Conservation (phyloP, 2,888 invertebrate species). For the Synergus itoensis region DNA sequence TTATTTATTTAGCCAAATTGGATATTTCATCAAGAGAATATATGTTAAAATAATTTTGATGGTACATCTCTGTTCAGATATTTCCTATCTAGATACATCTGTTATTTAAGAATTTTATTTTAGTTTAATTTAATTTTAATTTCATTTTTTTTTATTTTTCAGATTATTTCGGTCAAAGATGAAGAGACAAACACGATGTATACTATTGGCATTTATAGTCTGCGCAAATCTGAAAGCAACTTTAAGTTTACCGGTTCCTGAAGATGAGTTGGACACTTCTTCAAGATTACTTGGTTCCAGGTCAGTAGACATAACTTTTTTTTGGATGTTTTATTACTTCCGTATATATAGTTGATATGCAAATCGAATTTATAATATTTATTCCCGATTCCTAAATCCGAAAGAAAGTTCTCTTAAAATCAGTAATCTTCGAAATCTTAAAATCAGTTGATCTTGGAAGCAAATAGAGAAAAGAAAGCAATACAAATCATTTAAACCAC, state of each 20-base stretch:
- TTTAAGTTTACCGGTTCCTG: constrained; percentile 60
- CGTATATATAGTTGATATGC: background rate
- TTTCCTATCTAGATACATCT: background rate
- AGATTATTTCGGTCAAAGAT: constrained; percentile 56
- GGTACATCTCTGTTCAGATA: background rate
- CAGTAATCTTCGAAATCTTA: background rate
- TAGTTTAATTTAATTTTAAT: no score
- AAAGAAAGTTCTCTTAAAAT: background rate
- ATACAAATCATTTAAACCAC: background rate
- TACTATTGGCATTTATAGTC: constrained; percentile 60
- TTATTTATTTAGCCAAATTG: background rate
- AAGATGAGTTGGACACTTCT: constrained; percentile 68
- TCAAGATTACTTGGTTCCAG: constrained; percentile 74
- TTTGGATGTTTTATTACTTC: constrained; percentile 12
- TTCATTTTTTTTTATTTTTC: constrained; percentile 42
- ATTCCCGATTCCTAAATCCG: background rate
- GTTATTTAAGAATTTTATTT: background rate
- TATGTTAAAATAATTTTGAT: background rate
- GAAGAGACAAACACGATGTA: constrained; percentile 62
- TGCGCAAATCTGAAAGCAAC: constrained; percentile 55
- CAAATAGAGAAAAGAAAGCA: no score
- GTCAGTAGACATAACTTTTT: constrained; percentile 62
- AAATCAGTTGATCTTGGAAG: background rate
- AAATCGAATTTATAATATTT: constrained; percentile 21
- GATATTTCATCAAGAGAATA: background rate